A percentile compares a stretch with the other conserved stretches of the same genome.
Conservation (phyloP, 2,113 vertebrate species). For the Varanus komodoensis region DNA sequence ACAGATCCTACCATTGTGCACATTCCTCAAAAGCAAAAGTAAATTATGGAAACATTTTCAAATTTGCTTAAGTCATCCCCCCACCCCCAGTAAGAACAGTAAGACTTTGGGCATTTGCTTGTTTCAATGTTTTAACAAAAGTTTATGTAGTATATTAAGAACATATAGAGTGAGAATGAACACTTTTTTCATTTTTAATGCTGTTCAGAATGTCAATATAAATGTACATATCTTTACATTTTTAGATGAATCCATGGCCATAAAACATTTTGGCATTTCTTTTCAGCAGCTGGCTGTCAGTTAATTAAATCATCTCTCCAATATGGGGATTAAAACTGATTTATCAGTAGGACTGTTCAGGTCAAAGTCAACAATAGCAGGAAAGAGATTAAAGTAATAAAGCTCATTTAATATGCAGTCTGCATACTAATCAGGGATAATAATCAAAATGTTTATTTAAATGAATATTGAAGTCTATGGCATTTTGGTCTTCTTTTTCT, state of each 20-base stretch:
- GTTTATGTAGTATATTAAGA: background rate
- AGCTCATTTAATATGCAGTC: background rate
- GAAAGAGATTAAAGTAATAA: slow-evolving; percentile 28
- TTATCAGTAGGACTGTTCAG: slow-evolving; percentile 19
- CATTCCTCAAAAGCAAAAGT: background rate
- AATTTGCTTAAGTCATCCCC: no score
- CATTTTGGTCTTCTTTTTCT: background rate
- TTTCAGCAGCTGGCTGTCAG: background rate
- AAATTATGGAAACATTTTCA: background rate
- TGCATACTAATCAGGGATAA: slow-evolving; percentile 5
- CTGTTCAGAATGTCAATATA: background rate
- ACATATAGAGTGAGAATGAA: background rate
- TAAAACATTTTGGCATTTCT: background rate
- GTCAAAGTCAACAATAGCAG: slow-evolving; percentile 17
- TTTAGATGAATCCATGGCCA: background rate
- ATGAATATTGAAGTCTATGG: background rate
- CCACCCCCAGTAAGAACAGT: no score
- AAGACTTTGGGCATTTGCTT: background rate
- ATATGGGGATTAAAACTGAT: slow-evolving; percentile 25
- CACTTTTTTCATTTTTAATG: background rate
- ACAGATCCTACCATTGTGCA: no score
- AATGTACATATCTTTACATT: background rate
- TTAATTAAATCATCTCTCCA: slow-evolving; percentile 24
- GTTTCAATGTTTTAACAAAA: background rate
- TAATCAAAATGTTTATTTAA: slow-evolving; percentile 18